Conservation (phyloP, 2,888 invertebrate species). For the Entomobrya multifasciata region DNA sequence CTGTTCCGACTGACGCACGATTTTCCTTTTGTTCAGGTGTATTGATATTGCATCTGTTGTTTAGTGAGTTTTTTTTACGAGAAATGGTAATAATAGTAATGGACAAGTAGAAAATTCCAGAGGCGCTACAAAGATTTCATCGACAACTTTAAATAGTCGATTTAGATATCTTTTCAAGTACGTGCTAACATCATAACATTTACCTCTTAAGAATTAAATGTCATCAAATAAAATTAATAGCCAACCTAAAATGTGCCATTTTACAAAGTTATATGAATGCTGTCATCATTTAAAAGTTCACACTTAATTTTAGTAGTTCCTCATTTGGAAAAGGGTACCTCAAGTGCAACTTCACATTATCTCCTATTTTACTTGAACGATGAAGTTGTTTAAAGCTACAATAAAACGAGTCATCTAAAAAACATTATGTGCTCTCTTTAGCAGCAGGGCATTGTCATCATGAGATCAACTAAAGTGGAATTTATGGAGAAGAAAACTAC, state of each 20-base stretch:
- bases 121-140: too few species aligned
- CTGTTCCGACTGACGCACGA: constrained; percentile 10
- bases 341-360: background rate
- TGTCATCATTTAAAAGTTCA: too few species aligned
- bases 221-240: background rate
- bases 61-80: background rate
- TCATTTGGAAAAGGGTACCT: background rate
- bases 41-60: background rate
- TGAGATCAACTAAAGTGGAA: constrained; percentile 40
- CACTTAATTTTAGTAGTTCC: too few species aligned
- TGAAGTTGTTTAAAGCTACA: constrained; percentile 1
- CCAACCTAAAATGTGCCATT: background rate
- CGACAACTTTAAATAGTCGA: too few species aligned
- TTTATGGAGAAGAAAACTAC: constrained; percentile 43
- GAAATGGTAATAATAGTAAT: background rate
- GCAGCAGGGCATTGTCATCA: constrained; percentile 1
- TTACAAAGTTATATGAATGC: too few species aligned
- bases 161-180: too few species aligned
- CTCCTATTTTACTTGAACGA: background rate
- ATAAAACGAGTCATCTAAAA: background rate
- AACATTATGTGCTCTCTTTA: background rate
- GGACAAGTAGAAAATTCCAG: too few species aligned
- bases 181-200: too few species aligned
- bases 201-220: too few species aligned
- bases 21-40: background rate